Evolutionary conservation across 1,140 invertebrate species (phyloP).

Genomic region (Nasonia longicornis): DNA sequence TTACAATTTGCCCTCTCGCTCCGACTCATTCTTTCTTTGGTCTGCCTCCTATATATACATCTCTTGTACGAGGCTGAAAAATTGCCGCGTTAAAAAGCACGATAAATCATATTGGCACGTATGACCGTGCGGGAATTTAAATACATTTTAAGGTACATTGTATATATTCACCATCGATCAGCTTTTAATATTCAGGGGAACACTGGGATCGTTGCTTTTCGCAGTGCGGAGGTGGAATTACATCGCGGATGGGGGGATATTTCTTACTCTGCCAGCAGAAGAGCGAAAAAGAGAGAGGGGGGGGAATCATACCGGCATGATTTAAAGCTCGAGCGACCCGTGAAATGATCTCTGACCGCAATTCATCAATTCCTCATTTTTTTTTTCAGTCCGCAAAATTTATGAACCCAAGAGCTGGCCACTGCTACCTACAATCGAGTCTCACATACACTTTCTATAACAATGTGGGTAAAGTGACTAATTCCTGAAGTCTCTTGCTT

Average conservation of each 20-base stretch:
- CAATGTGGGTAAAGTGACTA: constrained; percentile 34
- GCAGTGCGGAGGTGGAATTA: neutral
- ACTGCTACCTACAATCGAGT: constrained; percentile 10
- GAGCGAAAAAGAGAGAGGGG: neutral
- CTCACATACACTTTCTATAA: constrained; percentile 10
- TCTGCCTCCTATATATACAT: neutral
- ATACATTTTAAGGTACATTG: constrained; percentile 40
- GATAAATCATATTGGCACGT: constrained; percentile 42
- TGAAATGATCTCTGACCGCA: constrained; percentile 46
- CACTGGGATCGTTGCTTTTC: neutral
- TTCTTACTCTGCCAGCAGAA: neutral
- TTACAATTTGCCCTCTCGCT: constrained; percentile 41
- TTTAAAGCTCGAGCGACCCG: constrained; percentile 41
- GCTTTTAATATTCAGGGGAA: constrained; percentile 44
- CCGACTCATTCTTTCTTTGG: neutral
- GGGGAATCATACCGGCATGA: constrained; percentile 21
- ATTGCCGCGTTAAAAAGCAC: constrained; percentile 37
- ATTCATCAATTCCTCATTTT: constrained; percentile 42
- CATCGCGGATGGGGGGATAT: constrained; percentile 26
- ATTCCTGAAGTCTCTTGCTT: neutral
- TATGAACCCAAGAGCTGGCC: constrained; percentile 17
- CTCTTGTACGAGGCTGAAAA: constrained; percentile 26
- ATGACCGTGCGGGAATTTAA: constrained; percentile 39
- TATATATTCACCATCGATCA: constrained; percentile 46
- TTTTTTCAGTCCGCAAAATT: constrained; percentile 29